Conservation (phyloP, 2,888 invertebrate species). For the Byasa hedistus region DNA sequence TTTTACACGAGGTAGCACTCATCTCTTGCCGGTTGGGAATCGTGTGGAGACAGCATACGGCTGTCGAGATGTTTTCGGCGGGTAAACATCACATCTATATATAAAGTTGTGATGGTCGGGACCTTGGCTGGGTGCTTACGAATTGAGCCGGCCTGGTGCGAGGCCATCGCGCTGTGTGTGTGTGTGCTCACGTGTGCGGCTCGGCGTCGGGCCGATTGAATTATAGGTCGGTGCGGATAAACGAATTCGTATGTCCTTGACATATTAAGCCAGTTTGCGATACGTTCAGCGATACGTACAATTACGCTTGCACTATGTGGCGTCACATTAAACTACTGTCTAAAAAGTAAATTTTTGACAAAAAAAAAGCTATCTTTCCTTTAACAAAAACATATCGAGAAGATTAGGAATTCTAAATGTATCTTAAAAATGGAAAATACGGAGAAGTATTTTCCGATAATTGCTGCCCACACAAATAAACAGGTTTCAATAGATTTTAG, state of each 20-base stretch:
- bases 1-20: no score
- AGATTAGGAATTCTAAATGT: no score
- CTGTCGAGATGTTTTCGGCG: no score
- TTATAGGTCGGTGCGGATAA: slow-evolving; percentile 41
- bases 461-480: no score
- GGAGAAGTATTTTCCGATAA: no score
- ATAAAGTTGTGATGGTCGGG: slow-evolving; percentile 46
- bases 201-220: slow-evolving; percentile 35
- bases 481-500: no score
- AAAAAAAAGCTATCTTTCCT: no score
- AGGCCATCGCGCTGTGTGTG: slow-evolving; percentile 43
- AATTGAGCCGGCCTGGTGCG: slow-evolving; percentile 55
- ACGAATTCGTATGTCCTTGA: slow-evolving; percentile 35
- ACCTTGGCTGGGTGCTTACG: slow-evolving; percentile 64
- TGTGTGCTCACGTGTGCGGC: slow-evolving; percentile 17
- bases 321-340: background rate
- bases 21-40: no score
- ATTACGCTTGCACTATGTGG: slow-evolving; percentile 10
- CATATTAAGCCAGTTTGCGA: slow-evolving; percentile 18
- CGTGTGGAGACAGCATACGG: no score
- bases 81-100: slow-evolving; percentile 41
- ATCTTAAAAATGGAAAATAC: no score
- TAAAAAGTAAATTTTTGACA: no score
- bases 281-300: background rate
- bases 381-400: no score